Evolutionary conservation across 2,888 invertebrate species (phyloP), one percentile per base, ranked within the genome.

Genomic region (Fragum sueziense): DNA sequence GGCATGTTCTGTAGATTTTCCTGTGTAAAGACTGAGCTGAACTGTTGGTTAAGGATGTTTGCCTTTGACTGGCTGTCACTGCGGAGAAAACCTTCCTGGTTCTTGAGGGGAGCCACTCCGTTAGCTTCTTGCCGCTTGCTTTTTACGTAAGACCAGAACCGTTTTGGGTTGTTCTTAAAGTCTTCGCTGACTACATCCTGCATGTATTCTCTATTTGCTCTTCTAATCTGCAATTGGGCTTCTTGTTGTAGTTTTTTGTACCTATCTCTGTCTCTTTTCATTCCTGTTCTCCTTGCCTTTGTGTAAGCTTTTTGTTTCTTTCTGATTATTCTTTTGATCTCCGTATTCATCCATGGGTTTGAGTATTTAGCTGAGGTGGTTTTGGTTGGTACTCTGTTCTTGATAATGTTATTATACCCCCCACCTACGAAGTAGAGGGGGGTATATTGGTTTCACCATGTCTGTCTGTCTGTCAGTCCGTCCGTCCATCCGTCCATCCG

Each of bases 341-440:
- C 34, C 31, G 67, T 72, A 51, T 72, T 75, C n/a, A 79, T 57
- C 72, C 70, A 79, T 29, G 72, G 57, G 31, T 75, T 9, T n/a
- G n/a, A n/a, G n/a, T n/a, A n/a, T n/a, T 11, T 41, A 17, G 41
- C 9, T 41, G 9, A 41, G 9, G 41, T 17, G 9, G 11, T 17
- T 41, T 17, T 41, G 9, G 41, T 11, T 41, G 41, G 41, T 9
- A 41, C 9, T 41, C 9, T 41, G 17, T 11, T 41, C 9, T 41
- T 41, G 17, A 11, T 17, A 11, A 41, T 9, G 41, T 11, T 41
- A 41, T n/a, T n/a, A n/a, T n/a, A n/a, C n/a, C n/a, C n/a, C n/a
- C n/a, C n/a, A n/a, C n/a, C n/a, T n/a, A n/a, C n/a, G n/a, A n/a
- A n/a, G n/a, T n/a, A n/a, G n/a, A n/a, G n/a, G n/a, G n/a, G n/a